A percentile compares a stretch with the other conserved stretches of the same genome.
These are phyloP conservation scores for Ctenopoma kingsleyae DNA, from an alignment of 2,797 vertebrate genomes.

Conservation along the genomic window DNA sequence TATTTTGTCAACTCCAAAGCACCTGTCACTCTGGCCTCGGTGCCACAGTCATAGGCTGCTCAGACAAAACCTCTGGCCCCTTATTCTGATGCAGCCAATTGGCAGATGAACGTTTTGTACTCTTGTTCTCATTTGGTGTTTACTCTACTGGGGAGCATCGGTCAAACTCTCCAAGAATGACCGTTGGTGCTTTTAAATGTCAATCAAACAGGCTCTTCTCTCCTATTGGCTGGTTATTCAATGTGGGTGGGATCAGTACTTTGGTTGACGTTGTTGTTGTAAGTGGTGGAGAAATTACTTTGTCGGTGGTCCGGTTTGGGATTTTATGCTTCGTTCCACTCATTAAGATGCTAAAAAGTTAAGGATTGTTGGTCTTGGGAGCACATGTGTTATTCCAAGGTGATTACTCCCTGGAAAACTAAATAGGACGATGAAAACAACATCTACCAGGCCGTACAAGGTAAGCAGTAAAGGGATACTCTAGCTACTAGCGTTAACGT, in stretches of 20 bases:
- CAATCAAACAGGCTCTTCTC: conserved; percentile 3
- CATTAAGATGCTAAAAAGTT: conserved; percentile 69
- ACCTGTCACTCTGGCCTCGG: conserved; percentile 68
- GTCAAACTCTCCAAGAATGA: not conserved
- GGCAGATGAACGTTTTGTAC: conserved; percentile 23
- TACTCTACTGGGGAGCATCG: conserved; percentile 32
- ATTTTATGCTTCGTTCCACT: conserved; percentile 41
- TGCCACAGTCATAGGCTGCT: conserved; percentile 64
- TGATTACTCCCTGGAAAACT: conserved; percentile 33
- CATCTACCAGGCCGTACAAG: conserved; percentile 78
- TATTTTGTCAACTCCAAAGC: conserved; percentile 52
- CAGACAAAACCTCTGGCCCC: conserved; percentile 31
- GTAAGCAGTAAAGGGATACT: conserved; percentile 81
- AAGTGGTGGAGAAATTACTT: conserved; percentile 86
- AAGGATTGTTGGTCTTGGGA: conserved; percentile 21
- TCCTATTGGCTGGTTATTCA: conserved; percentile 66
- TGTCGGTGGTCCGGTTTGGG: conserved; percentile 76
- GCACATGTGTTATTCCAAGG: conserved; percentile 1
- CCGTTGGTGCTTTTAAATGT: conserved; percentile 60
- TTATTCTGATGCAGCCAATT: conserved; percentile 67
- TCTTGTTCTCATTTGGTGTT: conserved; percentile 64
- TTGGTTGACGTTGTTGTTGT: conserved; percentile 88
- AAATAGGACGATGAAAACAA: conserved; percentile 72
- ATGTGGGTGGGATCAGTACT: conserved; percentile 60
- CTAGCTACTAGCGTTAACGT: conserved; percentile 54